phyloP scores from a whole-genome alignment of 2,113 vertebrate species.

The Galbula dea region DNA sequence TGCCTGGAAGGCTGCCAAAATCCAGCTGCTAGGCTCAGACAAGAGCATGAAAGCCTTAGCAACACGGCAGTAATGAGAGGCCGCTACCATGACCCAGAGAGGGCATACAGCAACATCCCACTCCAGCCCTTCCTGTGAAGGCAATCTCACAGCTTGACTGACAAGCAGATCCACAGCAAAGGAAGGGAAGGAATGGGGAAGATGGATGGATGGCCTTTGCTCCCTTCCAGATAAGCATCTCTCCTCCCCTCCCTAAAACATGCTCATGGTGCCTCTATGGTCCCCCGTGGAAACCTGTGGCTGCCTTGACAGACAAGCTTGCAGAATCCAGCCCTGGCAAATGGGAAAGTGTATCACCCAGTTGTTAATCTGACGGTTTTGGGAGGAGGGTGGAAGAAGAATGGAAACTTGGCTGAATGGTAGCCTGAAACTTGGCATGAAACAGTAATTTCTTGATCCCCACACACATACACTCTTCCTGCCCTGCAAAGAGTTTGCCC shows the following conservation, averaged over 20 bases:
- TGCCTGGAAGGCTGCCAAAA: slow-evolving; percentile 57
- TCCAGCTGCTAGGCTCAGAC: slow-evolving; percentile 21
- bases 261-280: not conserved
- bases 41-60: not conserved
- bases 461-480: not conserved
- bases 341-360: not conserved
- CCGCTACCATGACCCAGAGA: not conserved
- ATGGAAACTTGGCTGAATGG: not conserved
- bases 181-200: not conserved
- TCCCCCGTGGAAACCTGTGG: not conserved
- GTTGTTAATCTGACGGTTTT: not conserved
- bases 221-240: not conserved
- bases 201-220: not conserved
- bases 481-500: not conserved
- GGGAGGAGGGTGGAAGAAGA: not conserved
- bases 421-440: slow-evolving; percentile 3
- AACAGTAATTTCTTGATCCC: not conserved
- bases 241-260: not conserved
- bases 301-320: not conserved
- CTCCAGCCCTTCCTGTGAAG: not conserved
- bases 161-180: not conserved
- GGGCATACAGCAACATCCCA: not conserved
- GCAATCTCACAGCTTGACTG: not conserved
- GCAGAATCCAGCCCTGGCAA: not conserved
- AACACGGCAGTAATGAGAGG: slow-evolving; percentile 8